Evolutionary conservation across 2,797 vertebrate species (phyloP).

Genomic region (Sebastes itinus): DNA sequence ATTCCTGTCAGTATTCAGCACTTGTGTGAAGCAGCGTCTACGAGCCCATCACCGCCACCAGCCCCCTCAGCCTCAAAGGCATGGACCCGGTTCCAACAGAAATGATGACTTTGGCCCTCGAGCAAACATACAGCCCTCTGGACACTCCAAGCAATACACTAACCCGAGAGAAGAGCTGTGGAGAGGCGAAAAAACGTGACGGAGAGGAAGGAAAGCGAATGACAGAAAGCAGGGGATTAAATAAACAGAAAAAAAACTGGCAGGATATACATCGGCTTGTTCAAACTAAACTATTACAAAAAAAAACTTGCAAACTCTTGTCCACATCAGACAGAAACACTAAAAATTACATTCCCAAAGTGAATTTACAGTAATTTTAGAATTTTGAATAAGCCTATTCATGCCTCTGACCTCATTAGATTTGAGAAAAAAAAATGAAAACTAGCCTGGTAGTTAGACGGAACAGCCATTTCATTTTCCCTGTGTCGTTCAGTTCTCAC

Average conservation of each 20-base stretch:
- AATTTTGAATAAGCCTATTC: neutral
- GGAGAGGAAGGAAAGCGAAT: neutral
- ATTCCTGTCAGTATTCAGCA: constrained; percentile 52
- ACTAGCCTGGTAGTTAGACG: neutral
- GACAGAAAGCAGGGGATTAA: neutral
- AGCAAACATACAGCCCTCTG: constrained; percentile 47
- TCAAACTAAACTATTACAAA: neutral
- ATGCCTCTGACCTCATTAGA: neutral
- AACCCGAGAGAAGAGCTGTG: constrained; percentile 2
- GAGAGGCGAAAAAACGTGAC: neutral
- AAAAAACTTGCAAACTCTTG: neutral
- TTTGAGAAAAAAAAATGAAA: neutral
- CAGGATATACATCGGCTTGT: neutral
- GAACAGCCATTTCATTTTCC: neutral
- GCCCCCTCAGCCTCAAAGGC: constrained; percentile 41
- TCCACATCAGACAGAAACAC: neutral
- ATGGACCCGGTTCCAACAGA: constrained; percentile 48
- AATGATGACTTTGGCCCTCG: constrained; percentile 53
- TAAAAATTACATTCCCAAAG: neutral
- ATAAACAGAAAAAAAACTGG: neutral
- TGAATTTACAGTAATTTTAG: neutral
- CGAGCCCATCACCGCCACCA: constrained; percentile 15
- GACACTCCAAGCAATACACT: constrained; percentile 39
- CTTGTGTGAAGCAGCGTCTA: constrained; percentile 37
- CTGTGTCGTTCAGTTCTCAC: neutral